Conservation (phyloP, 2,797 vertebrate genomes). For the Sphaeramia orbicularis region DNA sequence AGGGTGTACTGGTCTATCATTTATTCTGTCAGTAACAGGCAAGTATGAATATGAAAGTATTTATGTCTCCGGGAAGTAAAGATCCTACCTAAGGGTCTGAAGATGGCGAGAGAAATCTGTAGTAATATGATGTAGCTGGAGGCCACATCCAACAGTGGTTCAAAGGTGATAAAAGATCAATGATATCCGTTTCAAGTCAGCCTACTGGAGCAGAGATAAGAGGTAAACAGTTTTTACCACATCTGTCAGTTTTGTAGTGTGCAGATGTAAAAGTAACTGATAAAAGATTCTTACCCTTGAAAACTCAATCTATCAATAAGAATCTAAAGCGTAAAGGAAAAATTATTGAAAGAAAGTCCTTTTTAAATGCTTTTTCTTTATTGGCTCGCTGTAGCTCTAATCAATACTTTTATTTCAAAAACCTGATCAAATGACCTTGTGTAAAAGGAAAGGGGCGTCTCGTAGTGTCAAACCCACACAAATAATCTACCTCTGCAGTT, state of each 20-base stretch:
- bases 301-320: too few relatives aligned
- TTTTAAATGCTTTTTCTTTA: neutral
- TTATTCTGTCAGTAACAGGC: too few relatives aligned
- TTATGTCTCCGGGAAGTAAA: slow-evolving; percentile 20
- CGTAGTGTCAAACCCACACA: slow-evolving; percentile 1
- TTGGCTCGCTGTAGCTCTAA: neutral
- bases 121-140: slow-evolving; percentile 27
- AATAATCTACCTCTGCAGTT: neutral
- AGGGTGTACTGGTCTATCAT: too few relatives aligned
- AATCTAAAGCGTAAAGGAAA: too few relatives aligned
- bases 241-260: neutral
- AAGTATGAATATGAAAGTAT: neutral
- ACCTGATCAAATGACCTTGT: slow-evolving; percentile 6
- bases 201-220: slow-evolving; percentile 4
- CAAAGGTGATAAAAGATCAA: slow-evolving; percentile 25
- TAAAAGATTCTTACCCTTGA: neutral
- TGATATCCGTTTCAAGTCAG: slow-evolving; percentile 25
- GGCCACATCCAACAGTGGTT: slow-evolving; percentile 36
- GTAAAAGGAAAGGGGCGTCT: neutral
- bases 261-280: neutral
- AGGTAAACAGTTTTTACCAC: neutral
- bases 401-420: neutral
- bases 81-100: slow-evolving; percentile 31
- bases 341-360: too few relatives aligned
- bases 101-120: neutral